Conservation (phyloP, 2,797 vertebrate species). For the Acanthurus leucopareius region DNA sequence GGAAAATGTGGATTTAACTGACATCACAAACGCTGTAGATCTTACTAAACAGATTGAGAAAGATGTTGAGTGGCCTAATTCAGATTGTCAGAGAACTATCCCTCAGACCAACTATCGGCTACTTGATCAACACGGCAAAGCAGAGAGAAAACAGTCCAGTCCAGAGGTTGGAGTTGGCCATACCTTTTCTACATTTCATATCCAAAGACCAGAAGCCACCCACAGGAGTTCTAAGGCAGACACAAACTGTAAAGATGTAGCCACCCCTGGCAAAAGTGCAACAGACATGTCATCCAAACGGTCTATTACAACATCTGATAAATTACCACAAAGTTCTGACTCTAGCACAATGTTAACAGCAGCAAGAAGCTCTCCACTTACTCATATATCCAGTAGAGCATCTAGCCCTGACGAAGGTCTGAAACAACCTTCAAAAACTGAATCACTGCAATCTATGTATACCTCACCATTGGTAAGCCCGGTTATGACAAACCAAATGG, state of each 20-base stretch:
- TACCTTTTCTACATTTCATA: slow-evolving; percentile 35
- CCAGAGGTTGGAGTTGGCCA: slow-evolving; percentile 34
- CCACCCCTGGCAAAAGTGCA: slow-evolving; percentile 76
- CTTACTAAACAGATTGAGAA: slow-evolving; percentile 76
- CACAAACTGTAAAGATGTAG: slow-evolving; percentile 30
- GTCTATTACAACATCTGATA: slow-evolving; percentile 9
- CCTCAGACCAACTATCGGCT: slow-evolving; percentile 40
- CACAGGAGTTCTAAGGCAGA: slow-evolving; percentile 12
- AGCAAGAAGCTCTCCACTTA: slow-evolving; percentile 41
- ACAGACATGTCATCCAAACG: slow-evolving; percentile 68
- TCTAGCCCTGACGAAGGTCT: slow-evolving; percentile 19
- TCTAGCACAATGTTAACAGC: slow-evolving; percentile 34
- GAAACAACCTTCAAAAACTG: slow-evolving; percentile 30
- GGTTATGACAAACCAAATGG: slow-evolving; percentile 31
- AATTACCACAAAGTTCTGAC: slow-evolving; percentile 68
- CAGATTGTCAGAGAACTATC: slow-evolving; percentile 39
- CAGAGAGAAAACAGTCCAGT: slow-evolving; percentile 39
- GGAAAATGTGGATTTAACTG: slow-evolving; percentile 18
- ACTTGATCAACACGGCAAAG: slow-evolving; percentile 47
- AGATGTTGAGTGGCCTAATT: slow-evolving; percentile 55
- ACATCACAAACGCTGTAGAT: slow-evolving; percentile 66
- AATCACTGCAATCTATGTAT: slow-evolving; percentile 11
- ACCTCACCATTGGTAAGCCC: slow-evolving; percentile 33
- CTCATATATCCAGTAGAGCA: slow-evolving; percentile 22
- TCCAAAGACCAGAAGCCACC: slow-evolving; percentile 37